These are phyloP conservation scores for Acrobeloides nanus DNA, from an alignment of 2,888 invertebrate genomes.

Conservation along the genomic window DNA sequence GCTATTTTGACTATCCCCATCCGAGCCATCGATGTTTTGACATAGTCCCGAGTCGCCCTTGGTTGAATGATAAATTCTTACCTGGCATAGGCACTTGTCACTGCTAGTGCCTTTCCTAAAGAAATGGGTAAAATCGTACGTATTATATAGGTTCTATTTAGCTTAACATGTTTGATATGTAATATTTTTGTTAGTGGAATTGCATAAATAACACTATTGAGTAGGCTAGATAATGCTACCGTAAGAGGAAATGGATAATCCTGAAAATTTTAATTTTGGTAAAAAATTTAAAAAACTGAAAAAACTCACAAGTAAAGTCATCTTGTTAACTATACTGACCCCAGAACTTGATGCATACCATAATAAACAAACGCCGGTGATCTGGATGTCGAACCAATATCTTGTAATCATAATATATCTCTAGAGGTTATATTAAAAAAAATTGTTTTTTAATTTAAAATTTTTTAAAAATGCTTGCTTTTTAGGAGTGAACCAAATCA, in stretches of 20 bases:
- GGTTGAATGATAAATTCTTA: too few relatives aligned
- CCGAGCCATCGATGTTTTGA: too few relatives aligned
- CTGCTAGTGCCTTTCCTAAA: conserved; percentile 26
- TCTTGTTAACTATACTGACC: conserved; percentile 36
- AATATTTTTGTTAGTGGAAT: conserved; percentile 25
- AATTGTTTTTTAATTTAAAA: too few relatives aligned
- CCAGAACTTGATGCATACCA: conserved; percentile 33
- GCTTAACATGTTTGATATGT: conserved; percentile 16
- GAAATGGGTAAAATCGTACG: conserved; percentile 35
- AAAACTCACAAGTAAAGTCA: conserved; percentile 29
- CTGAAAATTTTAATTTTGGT: conserved; percentile 22
- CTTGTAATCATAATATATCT: too few relatives aligned
- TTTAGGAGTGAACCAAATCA: too few relatives aligned
- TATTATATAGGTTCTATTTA: conserved; percentile 17
- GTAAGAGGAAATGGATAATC: conserved; percentile 41
- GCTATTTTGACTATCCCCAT: too few relatives aligned
- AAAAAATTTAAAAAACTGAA: conserved; percentile 3
- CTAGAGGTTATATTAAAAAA: too few relatives aligned
- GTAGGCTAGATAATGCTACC: conserved; percentile 34
- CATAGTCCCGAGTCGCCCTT: too few relatives aligned
- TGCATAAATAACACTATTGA: conserved; percentile 34
- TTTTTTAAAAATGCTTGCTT: too few relatives aligned
- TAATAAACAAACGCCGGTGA: conserved; percentile 29
- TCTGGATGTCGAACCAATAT: conserved; percentile 26
- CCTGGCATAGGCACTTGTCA: conserved; percentile 33